Percentiles rank a stretch among this genome's conserved stretches.
Evolutionary conservation across 2,888 invertebrate species (phyloP).

Genomic region (Trachelus troglodyta): DNA sequence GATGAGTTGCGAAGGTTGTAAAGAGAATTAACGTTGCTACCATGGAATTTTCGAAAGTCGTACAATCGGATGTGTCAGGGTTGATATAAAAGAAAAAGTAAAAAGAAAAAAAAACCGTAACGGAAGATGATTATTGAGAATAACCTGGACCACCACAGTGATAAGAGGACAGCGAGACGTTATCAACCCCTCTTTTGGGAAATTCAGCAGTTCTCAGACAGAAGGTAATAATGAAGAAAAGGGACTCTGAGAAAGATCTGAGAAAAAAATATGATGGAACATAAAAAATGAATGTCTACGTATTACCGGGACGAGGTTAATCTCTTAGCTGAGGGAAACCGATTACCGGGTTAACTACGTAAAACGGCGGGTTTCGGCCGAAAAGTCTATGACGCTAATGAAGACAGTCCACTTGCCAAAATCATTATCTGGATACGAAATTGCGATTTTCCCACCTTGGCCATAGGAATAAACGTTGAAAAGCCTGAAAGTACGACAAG

Average conservation of each 20-base stretch:
- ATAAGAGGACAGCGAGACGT: background rate
- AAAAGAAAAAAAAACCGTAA: background rate
- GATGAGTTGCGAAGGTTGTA: constrained; percentile 28
- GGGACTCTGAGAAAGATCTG: background rate
- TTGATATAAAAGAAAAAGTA: background rate
- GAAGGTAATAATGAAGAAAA: background rate
- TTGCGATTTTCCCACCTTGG: constrained; percentile 10
- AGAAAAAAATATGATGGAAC: background rate
- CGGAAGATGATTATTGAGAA: background rate
- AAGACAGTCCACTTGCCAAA: constrained; percentile 19
- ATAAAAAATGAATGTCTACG: background rate
- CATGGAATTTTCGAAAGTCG: constrained; percentile 27
- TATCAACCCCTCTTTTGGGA: background rate
- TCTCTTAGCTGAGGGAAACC: background rate
- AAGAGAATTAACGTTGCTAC: constrained; percentile 37
- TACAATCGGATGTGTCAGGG: constrained; percentile 23
- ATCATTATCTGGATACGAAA: constrained; percentile 18
- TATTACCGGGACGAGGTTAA: background rate
- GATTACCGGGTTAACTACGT: background rate
- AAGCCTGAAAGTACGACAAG: constrained; percentile 20
- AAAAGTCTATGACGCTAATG: background rate
- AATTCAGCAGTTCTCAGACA: background rate
- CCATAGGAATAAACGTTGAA: background rate
- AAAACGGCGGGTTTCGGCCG: background rate
- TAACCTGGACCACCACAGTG: background rate